Evolutionary conservation across 2,797 vertebrate genomes (phyloP), one percentile per base, ranked within the genome.

Genomic region (Ibycter americanus): DNA sequence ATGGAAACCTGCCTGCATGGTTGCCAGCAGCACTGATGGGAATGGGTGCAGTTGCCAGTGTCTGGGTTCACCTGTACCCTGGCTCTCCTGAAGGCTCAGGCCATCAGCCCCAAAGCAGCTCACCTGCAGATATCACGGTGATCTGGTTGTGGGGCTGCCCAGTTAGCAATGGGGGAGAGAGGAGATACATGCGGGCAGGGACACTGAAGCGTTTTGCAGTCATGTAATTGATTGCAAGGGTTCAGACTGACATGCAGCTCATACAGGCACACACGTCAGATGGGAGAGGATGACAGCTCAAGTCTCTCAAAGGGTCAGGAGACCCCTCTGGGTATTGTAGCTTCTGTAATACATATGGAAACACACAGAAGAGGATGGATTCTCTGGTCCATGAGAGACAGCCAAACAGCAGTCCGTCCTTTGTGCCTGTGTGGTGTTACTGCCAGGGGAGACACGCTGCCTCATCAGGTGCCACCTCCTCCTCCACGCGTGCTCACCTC

Each of bases 191-290:
- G 25, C 14, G 52, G 9, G 15, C 1, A 2, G 40, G 46, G 83
- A 56, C 20, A 8, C 51, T 22, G 19, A 27, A 31, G 21, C 3
- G 12, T 25, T 61, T 31, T 40, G 44, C 25, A 36, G 58, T 20
- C 0, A 0, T 0, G 19, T 9, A 51, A 8, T 0, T 32, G 19
- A 31, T 2, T 16, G 36, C 27, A 38, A 40, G 27, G 13, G 4
- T 47, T 55, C 52, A 67, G n/a, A 11, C 8, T 3, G 31, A 22
- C 1, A 11, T 0, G 1, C 27, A 54, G 32, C 31, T 52, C 58
- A 27, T 3, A 20, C 13, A 32, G 32, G 46, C 31, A 22, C 26
- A 29, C 9, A 5, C 19, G 1, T 8, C 4, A 44, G 19, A n/a
- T 13, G 15, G 22, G 62, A 73, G 8, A 66, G 34, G 20, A 38